These are phyloP conservation scores for Chelon labrosus DNA, from an alignment of 2,797 vertebrate species.

Conservation along the genomic window DNA sequence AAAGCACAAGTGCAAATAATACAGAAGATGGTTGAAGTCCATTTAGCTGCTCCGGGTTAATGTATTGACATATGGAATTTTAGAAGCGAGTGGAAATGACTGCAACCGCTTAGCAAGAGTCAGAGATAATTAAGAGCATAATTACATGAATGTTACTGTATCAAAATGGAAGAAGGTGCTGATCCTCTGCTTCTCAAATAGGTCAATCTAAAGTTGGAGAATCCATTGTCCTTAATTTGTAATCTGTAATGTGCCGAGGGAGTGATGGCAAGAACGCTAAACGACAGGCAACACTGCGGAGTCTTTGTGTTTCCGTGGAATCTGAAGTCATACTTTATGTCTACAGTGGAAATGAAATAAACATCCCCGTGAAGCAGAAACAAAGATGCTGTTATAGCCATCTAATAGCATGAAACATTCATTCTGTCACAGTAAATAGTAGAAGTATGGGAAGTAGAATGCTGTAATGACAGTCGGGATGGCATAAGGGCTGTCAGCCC, in stretches of 20 bases:
- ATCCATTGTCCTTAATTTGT: conserved; percentile 43
- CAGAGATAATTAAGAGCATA: conserved; percentile 72
- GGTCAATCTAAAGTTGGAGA: conserved; percentile 43
- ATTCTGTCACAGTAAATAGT: conserved; percentile 15
- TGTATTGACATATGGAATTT: conserved; percentile 3
- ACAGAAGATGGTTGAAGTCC: background rate
- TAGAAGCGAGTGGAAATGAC: conserved; percentile 7
- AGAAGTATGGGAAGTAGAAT: conserved; percentile 7
- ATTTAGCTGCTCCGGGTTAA: conserved; percentile 6
- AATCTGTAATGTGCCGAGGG: conserved; percentile 26
- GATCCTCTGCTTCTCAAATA: conserved; percentile 40
- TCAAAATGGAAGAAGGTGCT: conserved; percentile 30
- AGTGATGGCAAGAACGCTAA: conserved; percentile 32
- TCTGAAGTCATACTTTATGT: conserved; percentile 12
- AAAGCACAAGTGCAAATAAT: background rate
- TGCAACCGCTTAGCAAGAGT: conserved; percentile 21
- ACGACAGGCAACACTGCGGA: background rate
- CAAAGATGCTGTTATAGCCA: conserved; percentile 10
- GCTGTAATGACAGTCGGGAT: conserved; percentile 29
- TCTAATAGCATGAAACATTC: conserved; percentile 39
- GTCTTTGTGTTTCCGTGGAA: conserved; percentile 13
- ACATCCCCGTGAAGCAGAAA: conserved; percentile 27
- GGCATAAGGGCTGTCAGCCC: conserved; percentile 39
- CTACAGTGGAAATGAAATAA: conserved; percentile 21
- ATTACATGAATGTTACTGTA: conserved; percentile 49